phyloP scores from a whole-genome alignment of 2,113 vertebrate species.

The Pao palembangensis region DNA sequence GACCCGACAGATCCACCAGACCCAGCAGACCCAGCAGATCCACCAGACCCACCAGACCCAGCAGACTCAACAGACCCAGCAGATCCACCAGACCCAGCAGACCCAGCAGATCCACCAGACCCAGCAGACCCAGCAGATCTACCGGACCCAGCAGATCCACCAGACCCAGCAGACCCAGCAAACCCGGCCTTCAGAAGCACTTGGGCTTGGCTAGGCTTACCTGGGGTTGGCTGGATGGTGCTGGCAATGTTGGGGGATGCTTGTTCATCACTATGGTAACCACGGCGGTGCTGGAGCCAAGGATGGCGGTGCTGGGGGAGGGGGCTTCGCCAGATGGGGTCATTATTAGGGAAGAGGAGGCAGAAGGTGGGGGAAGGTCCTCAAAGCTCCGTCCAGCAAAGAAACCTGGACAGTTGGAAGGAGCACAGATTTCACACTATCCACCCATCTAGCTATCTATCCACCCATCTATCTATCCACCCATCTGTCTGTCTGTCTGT shows the following conservation, averaged over 20 bases:
- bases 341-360: conserved; percentile 45
- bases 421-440: not conserved
- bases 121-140: no score
- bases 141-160: no score
- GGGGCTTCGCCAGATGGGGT: conserved; percentile 55
- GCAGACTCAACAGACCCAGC: no score
- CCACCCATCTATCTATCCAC: no score
- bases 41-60: no score
- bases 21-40: no score
- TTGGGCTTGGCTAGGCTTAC: conserved; percentile 64
- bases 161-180: no score
- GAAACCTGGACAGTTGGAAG: conserved; percentile 69
- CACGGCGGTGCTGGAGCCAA: conserved; percentile 65
- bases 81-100: no score
- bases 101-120: no score
- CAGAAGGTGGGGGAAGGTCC: conserved; percentile 33
- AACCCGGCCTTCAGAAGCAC: conserved; percentile 46
- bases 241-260: conserved; percentile 79
- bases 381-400: conserved; percentile 71
- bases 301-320: conserved; percentile 56
- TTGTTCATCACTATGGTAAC: conserved; percentile 80
- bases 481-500: no score
- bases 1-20: no score
- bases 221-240: conserved; percentile 82
- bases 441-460: not conserved